Base-by-base conservation (phyloP, 1,140 invertebrate species). In the Acromyrmex heyeri region DNA sequence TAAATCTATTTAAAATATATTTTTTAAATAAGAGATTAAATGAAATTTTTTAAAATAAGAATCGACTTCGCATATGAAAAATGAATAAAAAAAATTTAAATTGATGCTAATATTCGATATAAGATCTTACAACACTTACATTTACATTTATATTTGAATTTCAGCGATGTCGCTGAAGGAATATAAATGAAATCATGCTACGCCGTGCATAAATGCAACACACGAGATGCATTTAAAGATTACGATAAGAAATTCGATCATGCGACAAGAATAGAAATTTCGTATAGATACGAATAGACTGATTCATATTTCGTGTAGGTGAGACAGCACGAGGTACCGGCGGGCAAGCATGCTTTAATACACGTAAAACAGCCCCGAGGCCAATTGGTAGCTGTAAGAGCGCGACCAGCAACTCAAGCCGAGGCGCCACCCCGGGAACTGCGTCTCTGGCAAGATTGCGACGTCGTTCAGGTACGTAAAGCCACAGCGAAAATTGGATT, bases 271-370 rank as follows among this genome's bases (percentile, higher is more conserved):
- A 55, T 14, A 18, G 18, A 57, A 3, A 69, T 38, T 38, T 24
- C 8, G 8, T 14, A 61, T 27, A 55, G 27, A 2, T 21, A 55
- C 12, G 18, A 69, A 69, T 50, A 53, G 21, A 69, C 6, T 57
- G 12, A 70, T n/a, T 70, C 16, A 10, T 14, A 55, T 55, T 4
- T 82, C 73, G 27, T 44, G 79, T 72, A 95, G 92, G 95, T 96
- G 72, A 92, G 95, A 78, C 97, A 98, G 94, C 97, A 98, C 94
- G 97, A 97, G 93, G 97, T 98, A 87, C 97, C 97, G 59, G 96
- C 96, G 87, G 97, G 97, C 85, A 98, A 98, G 95, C 97, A 98
- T 93, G 98, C 98, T 5, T 95, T 98, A 87, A 98, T 98, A 91
- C 96, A 97, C 67, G 97, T 98, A 34, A 96, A 96, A 91, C 98